These are phyloP conservation scores for Onchidella celtica DNA, from an alignment of 2,888 invertebrate genomes.

Conservation along the genomic window DNA sequence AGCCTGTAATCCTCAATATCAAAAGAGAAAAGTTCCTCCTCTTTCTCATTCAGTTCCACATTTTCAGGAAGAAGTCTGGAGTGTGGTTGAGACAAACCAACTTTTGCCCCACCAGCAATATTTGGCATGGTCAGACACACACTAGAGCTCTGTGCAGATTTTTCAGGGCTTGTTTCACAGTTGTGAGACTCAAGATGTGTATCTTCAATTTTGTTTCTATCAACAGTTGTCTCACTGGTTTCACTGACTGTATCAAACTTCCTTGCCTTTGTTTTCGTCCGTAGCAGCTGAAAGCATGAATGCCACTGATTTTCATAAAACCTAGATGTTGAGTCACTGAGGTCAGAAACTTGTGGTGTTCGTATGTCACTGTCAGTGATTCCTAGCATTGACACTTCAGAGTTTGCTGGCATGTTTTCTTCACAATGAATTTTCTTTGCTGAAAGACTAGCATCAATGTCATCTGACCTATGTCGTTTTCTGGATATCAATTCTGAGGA, in stretches of 20 bases:
- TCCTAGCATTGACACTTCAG: neutral
- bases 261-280: too few species aligned
- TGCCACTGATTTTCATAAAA: slow-evolving; percentile 18
- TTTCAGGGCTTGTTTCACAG: too few species aligned
- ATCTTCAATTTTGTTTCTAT: neutral
- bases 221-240: neutral
- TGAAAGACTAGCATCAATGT: neutral
- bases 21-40: slow-evolving; percentile 53
- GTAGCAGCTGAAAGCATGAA: slow-evolving; percentile 26
- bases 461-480: neutral
- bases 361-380: neutral
- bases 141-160: neutral
- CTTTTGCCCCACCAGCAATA: slow-evolving; percentile 56
- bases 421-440: neutral
- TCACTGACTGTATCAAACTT: too few species aligned
- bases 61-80: slow-evolving; percentile 56
- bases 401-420: neutral
- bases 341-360: neutral
- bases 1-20: slow-evolving; percentile 55
- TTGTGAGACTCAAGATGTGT: too few species aligned
- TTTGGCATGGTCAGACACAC: slow-evolving; percentile 61
- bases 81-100: slow-evolving; percentile 44
- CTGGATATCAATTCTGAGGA: neutral
- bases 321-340: neutral
- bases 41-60: slow-evolving; percentile 49